Percentiles rank a stretch among this genome's conserved stretches.
These are phyloP conservation scores for Tenebrosternarchus preto DNA, from an alignment of 2,113 vertebrate species.

Conservation along the genomic window DNA sequence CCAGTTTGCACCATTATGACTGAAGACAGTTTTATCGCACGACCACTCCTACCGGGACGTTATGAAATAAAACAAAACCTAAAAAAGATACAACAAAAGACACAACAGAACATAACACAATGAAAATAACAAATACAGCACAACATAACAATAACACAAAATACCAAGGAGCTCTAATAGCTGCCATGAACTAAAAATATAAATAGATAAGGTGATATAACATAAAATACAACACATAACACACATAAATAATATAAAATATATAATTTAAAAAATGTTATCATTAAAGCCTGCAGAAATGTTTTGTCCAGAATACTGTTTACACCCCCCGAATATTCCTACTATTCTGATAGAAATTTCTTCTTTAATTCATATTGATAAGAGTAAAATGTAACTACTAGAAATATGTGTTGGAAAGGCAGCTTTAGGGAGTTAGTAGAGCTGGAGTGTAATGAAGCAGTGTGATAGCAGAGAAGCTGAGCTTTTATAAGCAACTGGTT, in stretches of 20 bases:
- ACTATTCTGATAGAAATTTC: no score
- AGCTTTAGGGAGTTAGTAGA: not conserved
- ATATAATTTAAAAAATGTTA: not conserved
- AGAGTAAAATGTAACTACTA: no score
- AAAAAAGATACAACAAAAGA: slow-evolving; percentile 37
- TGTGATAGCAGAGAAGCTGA: not conserved
- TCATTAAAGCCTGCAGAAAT: no score
- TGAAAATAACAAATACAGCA: not conserved
- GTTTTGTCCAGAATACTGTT: no score
- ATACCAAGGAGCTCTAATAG: not conserved
- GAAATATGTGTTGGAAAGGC: no score
- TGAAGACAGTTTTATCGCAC: slow-evolving; percentile 41
- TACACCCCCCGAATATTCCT: no score
- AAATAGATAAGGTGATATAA: not conserved
- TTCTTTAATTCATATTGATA: no score
- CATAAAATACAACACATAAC: not conserved
- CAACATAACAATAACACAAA: slow-evolving; percentile 22
- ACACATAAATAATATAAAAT: slow-evolving; percentile 15
- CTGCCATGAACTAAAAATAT: not conserved
- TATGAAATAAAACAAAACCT: slow-evolving; percentile 60
- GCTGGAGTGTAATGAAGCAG: not conserved
- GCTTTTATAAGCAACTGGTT: not conserved
- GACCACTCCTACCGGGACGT: slow-evolving; percentile 51
- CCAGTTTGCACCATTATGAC: slow-evolving; percentile 24
- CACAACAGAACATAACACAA: slow-evolving; percentile 23